Conservation (phyloP, 2,797 vertebrate species). For the Crypturellus tataupa region DNA sequence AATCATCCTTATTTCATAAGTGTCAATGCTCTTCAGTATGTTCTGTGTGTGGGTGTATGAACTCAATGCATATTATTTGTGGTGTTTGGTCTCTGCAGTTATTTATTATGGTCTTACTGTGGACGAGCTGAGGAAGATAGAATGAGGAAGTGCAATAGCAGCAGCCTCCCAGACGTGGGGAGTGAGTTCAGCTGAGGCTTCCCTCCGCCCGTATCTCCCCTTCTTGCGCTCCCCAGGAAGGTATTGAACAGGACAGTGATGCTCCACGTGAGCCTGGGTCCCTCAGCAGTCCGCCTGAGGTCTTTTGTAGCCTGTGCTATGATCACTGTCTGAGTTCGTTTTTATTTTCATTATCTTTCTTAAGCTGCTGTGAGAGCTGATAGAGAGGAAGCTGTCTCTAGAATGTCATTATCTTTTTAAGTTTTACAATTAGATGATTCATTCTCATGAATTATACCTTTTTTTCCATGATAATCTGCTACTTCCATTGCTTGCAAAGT, state of each 20-base stretch:
- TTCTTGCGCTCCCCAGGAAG: not conserved
- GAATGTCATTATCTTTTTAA: not conserved
- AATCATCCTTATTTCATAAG: not conserved
- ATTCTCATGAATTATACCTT: not conserved
- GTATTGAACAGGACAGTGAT: not conserved
- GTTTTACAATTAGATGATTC: not conserved
- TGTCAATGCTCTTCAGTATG: not conserved
- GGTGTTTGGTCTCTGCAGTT: not conserved
- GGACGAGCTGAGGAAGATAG: not conserved
- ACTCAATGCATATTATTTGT: not conserved
- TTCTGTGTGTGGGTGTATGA: not conserved
- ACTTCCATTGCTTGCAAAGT: not conserved
- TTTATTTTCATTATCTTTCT: not conserved
- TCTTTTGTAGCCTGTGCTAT: not conserved
- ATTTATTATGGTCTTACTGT: not conserved
- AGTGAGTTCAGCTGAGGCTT: not conserved
- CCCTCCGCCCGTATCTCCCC: not conserved
- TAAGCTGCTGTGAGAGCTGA: not conserved
- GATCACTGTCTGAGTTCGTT: accelerated
- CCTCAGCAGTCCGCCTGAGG: not conserved
- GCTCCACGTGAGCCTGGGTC: not conserved
- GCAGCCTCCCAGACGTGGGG: not conserved
- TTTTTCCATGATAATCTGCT: not conserved
- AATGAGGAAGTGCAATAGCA: not conserved
- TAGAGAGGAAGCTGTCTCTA: not conserved